Evolutionary conservation across 1,140 invertebrate genomes (phyloP), one percentile per base, ranked within the genome.

Genomic region (Pectinophora gossypiella): DNA sequence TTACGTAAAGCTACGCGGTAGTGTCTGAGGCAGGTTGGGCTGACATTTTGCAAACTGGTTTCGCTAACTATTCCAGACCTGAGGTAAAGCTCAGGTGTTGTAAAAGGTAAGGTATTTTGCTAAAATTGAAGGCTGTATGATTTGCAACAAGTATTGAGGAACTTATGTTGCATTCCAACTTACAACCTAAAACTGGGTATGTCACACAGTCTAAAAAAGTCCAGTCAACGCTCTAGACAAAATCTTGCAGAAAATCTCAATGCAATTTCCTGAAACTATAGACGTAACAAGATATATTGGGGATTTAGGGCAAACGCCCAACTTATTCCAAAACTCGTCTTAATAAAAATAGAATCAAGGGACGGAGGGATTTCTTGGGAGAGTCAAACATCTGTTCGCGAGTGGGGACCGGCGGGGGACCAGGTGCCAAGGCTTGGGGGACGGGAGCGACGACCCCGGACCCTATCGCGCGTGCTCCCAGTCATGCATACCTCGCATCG

Each of bases 401-500:
- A 75, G 73, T 64, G 61, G 36, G 35, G 36, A 67, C 56, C 59
- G 53, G 50, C 59, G 23, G 23, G 72, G 66, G 64, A 71, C 82
- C 79, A 85, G 77, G 79, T 85, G 82, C 61, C 61, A 75, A 71
- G 61, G n/a, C n/a, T 64, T 76, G 56, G 64, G 67, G 69, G 64
- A 64, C 76, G 77, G 79, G 79, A 78, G 79, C 81, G 74, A 68
- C 76, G 82, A 83, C 79, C 82, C 62, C 72, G 62, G 61, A 66
- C 72, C 72, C 75, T 72, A 62, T 60, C 54, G 56, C 40, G 32
- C 62, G 67, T 65, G 58, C 57, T 61, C 54, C 49, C 22, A 59
- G 64, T 6, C 36, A 40, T 15, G 36, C 15, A 40, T 32, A 15
- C 36, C 13, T 15, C 36, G 16, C 6, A 40, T 40, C 7, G 36